phyloP scores from a whole-genome alignment of 2,888 invertebrate species.

The Caenorhabditis zanzibari region DNA sequence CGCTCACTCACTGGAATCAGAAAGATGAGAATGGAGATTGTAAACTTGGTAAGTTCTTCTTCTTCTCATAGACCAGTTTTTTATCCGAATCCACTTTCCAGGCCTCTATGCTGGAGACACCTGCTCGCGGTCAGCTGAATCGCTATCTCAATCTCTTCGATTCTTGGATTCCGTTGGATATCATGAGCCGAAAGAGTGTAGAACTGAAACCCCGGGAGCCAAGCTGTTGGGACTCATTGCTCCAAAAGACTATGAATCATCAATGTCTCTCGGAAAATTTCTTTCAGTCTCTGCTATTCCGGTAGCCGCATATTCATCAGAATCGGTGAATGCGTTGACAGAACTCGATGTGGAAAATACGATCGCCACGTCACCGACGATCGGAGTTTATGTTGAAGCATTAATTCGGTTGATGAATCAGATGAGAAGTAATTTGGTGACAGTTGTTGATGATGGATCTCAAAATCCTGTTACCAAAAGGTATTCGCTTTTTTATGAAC shows the following conservation, averaged over 20 bases:
- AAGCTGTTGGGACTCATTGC: constrained; percentile 77
- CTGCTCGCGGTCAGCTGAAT: constrained; percentile 81
- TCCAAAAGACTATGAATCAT: constrained; percentile 79
- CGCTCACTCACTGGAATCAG: constrained; percentile 83
- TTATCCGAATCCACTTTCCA: constrained; percentile 40
- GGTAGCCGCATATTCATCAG: constrained; percentile 79
- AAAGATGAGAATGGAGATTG: constrained; percentile 74
- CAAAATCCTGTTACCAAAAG: constrained; percentile 67
- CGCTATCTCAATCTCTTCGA: constrained; percentile 80
- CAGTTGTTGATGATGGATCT: constrained; percentile 77
- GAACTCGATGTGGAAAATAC: constrained; percentile 74
- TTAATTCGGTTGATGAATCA: constrained; percentile 73
- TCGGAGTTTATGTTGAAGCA: constrained; percentile 77
- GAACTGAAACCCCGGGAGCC: constrained; percentile 70
- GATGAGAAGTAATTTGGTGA: constrained; percentile 77
- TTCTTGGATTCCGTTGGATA: constrained; percentile 82
- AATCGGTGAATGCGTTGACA: constrained; percentile 74
- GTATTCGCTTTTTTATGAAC: constrained; percentile 27
- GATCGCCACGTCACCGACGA: constrained; percentile 77
- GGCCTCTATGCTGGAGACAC: constrained; percentile 83
- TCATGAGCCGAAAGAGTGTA: constrained; percentile 82
- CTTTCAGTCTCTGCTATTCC: constrained; percentile 77
- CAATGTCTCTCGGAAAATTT: constrained; percentile 76
- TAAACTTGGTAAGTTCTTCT: constrained; percentile 77
- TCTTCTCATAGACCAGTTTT: neutral